Conservation (phyloP, 1,140 invertebrate genomes). For the Ceratosolen solmsi region DNA sequence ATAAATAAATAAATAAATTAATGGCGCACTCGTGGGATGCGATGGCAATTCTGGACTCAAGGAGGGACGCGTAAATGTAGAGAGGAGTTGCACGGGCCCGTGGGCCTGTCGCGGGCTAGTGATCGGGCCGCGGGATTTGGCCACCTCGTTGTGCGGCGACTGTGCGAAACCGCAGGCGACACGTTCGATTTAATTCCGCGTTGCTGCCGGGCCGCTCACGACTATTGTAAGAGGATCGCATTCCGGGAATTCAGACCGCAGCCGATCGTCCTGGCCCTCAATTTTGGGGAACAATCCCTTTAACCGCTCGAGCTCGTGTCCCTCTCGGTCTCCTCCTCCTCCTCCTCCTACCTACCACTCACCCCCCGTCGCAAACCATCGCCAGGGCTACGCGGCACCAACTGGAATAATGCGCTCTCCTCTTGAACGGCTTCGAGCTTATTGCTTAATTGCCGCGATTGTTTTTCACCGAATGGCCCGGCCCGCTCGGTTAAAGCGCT, state of each 20-base stretch:
- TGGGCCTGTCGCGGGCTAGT: not conserved
- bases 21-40: too few species aligned
- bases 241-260: constrained; percentile 31
- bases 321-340: not conserved
- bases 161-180: not conserved
- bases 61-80: too few species aligned
- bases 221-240: constrained; percentile 38
- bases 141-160: not conserved
- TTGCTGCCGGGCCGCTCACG: too few species aligned
- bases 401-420: not conserved
- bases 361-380: too few species aligned
- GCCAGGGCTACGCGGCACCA: too few species aligned
- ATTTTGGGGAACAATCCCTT: constrained; percentile 31
- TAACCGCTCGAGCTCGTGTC: not conserved
- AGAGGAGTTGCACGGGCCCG: not conserved
- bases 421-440: constrained; percentile 24
- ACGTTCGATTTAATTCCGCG: constrained; percentile 32
- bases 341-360: too few species aligned
- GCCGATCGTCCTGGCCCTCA: not conserved
- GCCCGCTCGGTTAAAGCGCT: too few species aligned
- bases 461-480: constrained; percentile 10
- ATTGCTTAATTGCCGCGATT: constrained; percentile 47
- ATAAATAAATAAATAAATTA: too few species aligned
- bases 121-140: not conserved
- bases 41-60: too few species aligned